Percentiles rank a stretch among this genome's conserved stretches.
These are phyloP conservation scores for Perca flavescens DNA, from an alignment of 2,113 vertebrate species.

Conservation along the genomic window DNA sequence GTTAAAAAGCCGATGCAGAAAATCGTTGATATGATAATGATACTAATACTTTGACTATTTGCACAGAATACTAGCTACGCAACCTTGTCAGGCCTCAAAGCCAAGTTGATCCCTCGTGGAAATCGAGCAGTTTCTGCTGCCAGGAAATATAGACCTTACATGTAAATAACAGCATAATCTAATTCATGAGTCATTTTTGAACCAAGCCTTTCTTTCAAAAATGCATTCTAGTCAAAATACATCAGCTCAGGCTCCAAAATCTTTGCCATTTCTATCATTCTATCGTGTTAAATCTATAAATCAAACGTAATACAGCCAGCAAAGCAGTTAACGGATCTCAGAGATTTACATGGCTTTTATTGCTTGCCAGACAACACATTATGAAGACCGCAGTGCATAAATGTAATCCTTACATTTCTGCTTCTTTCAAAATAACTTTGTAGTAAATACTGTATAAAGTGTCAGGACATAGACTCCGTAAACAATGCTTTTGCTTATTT, in stretches of 20 bases:
- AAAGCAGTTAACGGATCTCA: not conserved
- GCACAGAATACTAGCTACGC: not conserved
- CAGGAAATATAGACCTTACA: not conserved
- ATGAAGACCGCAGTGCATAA: not conserved
- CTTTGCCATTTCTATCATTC: not conserved
- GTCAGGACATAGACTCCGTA: not conserved
- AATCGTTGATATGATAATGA: not conserved
- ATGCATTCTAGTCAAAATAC: not conserved
- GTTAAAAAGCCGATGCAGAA: not conserved
- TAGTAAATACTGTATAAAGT: not conserved
- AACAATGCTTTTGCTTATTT: not conserved
- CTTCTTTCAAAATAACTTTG: not conserved
- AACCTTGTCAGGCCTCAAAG: constrained; percentile 11
- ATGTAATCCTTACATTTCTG: not conserved
- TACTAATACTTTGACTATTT: not conserved
- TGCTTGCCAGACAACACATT: not conserved
- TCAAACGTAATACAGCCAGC: not conserved
- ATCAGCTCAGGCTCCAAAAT: not conserved
- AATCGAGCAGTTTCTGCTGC: not conserved
- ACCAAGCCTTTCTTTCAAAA: not conserved
- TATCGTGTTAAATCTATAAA: not conserved
- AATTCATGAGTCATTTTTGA: constrained; percentile 20
- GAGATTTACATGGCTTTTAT: not conserved
- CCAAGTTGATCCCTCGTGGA: constrained; percentile 1
- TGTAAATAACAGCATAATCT: constrained; percentile 11